phyloP scores from a whole-genome alignment of 2,888 invertebrate species.

The Steinernema scapterisci region DNA sequence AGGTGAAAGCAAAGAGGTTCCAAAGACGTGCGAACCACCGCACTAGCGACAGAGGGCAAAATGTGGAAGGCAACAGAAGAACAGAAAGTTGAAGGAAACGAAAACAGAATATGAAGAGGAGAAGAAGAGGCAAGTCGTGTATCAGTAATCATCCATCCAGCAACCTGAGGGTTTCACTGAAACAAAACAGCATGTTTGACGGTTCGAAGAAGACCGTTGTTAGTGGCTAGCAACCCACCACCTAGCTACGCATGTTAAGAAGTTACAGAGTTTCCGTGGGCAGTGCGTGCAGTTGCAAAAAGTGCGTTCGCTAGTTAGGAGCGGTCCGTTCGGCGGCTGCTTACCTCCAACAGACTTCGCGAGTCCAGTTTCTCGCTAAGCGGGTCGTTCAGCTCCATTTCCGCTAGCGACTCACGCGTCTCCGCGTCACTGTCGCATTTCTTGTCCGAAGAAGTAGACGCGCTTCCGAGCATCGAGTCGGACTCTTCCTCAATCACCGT shows the following conservation, averaged over 20 bases:
- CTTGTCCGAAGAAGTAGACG: slow-evolving; percentile 1
- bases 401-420: not conserved
- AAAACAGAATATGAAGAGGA: not conserved
- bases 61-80: slow-evolving; percentile 4
- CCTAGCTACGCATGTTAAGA: slow-evolving; percentile 2
- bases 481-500: slow-evolving; percentile 22
- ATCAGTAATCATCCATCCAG: not conserved
- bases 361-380: not conserved
- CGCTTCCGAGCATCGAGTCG: slow-evolving; percentile 12
- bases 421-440: slow-evolving; percentile 24
- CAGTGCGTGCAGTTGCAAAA: slow-evolving; percentile 9
- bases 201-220: not conserved
- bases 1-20: slow-evolving; percentile 17
- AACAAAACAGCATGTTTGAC: slow-evolving; percentile 21
- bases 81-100: not conserved
- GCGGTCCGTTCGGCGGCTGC: not conserved
- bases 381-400: not conserved
- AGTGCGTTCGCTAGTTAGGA: not conserved
- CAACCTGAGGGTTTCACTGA: slow-evolving; percentile 21
- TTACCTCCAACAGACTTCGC: not conserved
- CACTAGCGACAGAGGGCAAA: not conserved
- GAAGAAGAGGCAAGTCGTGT: not conserved
- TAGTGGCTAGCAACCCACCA: not conserved
- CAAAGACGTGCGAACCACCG: slow-evolving; percentile 12
- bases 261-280: not conserved